Conservation (phyloP, 2,797 vertebrate genomes). For the Balearica regulorum region DNA sequence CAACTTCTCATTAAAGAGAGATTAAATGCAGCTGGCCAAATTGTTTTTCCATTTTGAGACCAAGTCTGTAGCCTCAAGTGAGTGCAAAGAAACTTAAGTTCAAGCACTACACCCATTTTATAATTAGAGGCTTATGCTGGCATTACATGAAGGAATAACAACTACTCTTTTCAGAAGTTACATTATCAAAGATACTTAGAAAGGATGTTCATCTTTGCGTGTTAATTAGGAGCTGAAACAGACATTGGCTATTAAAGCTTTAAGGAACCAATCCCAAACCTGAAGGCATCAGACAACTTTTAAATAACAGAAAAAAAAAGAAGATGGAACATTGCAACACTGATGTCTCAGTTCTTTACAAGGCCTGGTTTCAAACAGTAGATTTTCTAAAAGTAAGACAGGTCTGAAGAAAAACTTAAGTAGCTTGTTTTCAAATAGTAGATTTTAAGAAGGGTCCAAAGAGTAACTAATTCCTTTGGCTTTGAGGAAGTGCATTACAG, state of each 20-base stretch:
- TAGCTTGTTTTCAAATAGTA: rapidly evolving
- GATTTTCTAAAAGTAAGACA: not conserved
- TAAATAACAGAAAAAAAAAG: not conserved
- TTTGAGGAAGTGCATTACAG: rapidly evolving
- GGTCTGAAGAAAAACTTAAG: not conserved
- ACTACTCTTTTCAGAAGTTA: not conserved
- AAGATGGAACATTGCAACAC: not conserved
- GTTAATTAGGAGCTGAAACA: not conserved
- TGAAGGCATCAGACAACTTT: not conserved
- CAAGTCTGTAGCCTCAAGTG: no score
- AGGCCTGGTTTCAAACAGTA: not conserved
- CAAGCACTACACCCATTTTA: not conserved
- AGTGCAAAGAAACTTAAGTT: not conserved
- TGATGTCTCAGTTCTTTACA: not conserved
- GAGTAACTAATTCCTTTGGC: not conserved
- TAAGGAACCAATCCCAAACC: not conserved
- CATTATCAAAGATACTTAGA: not conserved
- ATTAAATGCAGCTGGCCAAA: not conserved
- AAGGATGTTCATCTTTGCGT: not conserved
- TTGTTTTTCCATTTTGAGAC: not conserved
- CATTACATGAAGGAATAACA: rapidly evolving
- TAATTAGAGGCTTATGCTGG: not conserved
- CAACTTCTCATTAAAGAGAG: not conserved
- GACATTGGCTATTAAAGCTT: not conserved
- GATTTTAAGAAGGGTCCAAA: not conserved